A percentile compares a stretch with the other conserved stretches of the same genome.
Conservation (phyloP, 2,113 vertebrate genomes). For the Hippocampus guttulatus region DNA sequence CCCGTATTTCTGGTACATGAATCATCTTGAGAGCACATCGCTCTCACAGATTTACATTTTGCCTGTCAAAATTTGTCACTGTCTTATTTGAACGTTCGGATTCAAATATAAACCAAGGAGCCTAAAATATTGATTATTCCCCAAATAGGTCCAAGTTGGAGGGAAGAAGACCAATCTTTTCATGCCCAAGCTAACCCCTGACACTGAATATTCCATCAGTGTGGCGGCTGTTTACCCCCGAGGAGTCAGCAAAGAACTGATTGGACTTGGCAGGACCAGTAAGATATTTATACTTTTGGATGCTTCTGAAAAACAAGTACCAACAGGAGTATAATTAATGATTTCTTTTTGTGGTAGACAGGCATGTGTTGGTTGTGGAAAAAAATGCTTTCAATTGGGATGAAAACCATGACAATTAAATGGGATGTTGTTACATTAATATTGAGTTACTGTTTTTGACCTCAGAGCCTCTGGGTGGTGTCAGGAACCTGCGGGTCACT, state of each 20-base stretch:
- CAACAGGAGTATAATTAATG: background rate
- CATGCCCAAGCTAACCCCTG: slow-evolving; percentile 88
- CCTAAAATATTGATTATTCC: background rate
- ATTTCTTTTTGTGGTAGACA: background rate
- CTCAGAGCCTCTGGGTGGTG: slow-evolving; percentile 86
- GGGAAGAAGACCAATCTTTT: slow-evolving; percentile 86
- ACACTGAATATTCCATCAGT: slow-evolving; percentile 84
- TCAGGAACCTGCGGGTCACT: slow-evolving; percentile 86
- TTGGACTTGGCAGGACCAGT: slow-evolving; percentile 92
- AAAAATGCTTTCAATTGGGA: background rate
- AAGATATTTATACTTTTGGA: slow-evolving; percentile 40
- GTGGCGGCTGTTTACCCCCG: slow-evolving; percentile 82
- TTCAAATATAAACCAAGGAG: background rate
- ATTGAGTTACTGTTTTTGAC: slow-evolving; percentile 18
- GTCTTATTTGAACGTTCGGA: background rate
- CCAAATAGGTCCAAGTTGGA: slow-evolving; percentile 79
- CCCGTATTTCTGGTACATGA: background rate
- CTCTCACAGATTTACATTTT: background rate
- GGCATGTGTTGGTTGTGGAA: background rate
- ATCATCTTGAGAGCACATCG: slow-evolving; percentile 1
- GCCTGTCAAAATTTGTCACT: background rate
- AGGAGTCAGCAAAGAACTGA: slow-evolving; percentile 80
- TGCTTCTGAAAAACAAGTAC: background rate
- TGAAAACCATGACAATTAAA: background rate
- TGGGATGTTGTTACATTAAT: background rate